Conservation (phyloP, 2,113 vertebrate genomes). For the Perccottus glenii region DNA sequence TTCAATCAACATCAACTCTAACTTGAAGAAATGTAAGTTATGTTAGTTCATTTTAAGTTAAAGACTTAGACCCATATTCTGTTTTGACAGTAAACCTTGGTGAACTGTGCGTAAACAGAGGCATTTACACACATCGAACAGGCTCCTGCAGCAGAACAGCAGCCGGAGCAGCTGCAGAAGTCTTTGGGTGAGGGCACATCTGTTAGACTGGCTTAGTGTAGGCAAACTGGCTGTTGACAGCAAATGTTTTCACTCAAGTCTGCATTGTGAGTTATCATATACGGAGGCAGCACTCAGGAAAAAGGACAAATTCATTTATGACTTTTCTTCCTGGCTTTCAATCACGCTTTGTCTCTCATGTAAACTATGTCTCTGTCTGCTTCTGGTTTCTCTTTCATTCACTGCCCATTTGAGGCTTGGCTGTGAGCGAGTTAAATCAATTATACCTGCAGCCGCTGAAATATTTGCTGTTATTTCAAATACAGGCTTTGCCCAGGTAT, state of each 20-base stretch:
- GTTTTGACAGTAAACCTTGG: slow-evolving; percentile 43
- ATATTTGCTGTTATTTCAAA: slow-evolving; percentile 46
- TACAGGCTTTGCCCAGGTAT: slow-evolving; percentile 46
- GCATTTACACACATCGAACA: slow-evolving; percentile 9
- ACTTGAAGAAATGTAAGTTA: slow-evolving; percentile 47
- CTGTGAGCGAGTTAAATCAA: slow-evolving; percentile 59
- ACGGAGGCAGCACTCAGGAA: slow-evolving; percentile 30
- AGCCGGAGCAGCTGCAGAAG: slow-evolving; percentile 64
- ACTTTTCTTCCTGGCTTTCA: slow-evolving; percentile 10
- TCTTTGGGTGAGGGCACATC: slow-evolving; percentile 69
- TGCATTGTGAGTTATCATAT: slow-evolving; percentile 61
- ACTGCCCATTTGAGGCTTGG: not conserved
- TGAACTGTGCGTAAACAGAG: slow-evolving; percentile 42
- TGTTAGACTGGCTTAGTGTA: slow-evolving; percentile 65
- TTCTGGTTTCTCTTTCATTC: slow-evolving; percentile 30
- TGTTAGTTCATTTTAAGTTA: slow-evolving; percentile 39
- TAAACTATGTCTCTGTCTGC: slow-evolving; percentile 14
- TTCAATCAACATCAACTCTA: slow-evolving; percentile 68
- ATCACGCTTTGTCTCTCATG: slow-evolving; percentile 23
- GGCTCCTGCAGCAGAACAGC: slow-evolving; percentile 37
- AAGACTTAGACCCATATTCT: slow-evolving; percentile 27
- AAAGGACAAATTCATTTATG: slow-evolving; percentile 37
- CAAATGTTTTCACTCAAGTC: slow-evolving; percentile 61
- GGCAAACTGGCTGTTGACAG: slow-evolving; percentile 67
- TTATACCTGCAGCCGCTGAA: slow-evolving; percentile 46